Evolutionary conservation across 2,888 invertebrate genomes (phyloP), one percentile per base, ranked within the genome.

Genomic region (Apodemia hepburni): DNA sequence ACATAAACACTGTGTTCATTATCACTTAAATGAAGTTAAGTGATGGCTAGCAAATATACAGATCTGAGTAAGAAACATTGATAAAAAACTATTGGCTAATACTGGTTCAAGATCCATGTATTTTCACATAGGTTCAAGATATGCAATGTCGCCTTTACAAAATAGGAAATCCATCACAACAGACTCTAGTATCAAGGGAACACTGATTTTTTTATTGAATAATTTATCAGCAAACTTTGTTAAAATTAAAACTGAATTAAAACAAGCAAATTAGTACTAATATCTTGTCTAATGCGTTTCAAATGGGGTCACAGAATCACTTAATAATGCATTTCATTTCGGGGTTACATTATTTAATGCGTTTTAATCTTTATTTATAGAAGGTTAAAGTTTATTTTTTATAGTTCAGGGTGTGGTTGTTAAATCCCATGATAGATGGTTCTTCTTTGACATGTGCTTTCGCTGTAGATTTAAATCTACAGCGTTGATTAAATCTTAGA

Each of bases 191-290:
- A 45, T n/a, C 45, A n/a, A 45, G 45, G 64, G 65, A 66, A 27
- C 57, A 51, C 59, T 59, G 60, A 60, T 60, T 71, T 27, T 27
- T 69, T 78, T 74, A 77, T 78, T 82, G 80, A 86, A 89, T 89
- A 82, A 88, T 88, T 86, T 79, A 89, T 75, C 71, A 76, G 72
- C 66, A 80, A 78, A 88, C 84, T 87, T 87, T 84, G 84, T 87
- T 82, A 81, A 72, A 88, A 86, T 88, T 80, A 86, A 88, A 89
- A 87, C 77, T 79, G 78, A 85, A 87, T 89, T 89, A 88, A 87
- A 85, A 89, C 88, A 86, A 85, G 84, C 84, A 84, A 88, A 89
- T 88, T 87, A 86, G 76, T 77, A 75, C 78, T 85, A 82, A 85
- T 87, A 70, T 80, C 76, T 73, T 69, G 12, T 76, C 79, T 86